A percentile compares a stretch with the other conserved stretches of the same genome.
Evolutionary conservation across 2,113 vertebrate species (phyloP).

Genomic region (Tenrec ecaudatus): DNA sequence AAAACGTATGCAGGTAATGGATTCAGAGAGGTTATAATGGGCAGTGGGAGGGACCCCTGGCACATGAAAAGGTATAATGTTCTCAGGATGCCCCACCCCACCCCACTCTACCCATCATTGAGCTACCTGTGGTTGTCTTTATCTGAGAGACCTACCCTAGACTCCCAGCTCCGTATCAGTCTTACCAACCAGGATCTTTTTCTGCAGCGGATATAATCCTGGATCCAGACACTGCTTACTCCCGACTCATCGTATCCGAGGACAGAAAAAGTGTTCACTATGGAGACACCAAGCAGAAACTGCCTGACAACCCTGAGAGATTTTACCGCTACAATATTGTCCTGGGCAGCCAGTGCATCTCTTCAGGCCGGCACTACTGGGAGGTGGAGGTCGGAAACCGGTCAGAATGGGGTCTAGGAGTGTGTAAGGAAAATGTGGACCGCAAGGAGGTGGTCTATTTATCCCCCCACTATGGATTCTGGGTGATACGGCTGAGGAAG

Average conservation of each 20-base stretch:
- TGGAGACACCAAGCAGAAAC: constrained; percentile 73
- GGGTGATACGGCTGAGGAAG: constrained; percentile 80
- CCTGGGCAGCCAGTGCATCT: constrained; percentile 77
- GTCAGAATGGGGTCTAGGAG: constrained; percentile 80
- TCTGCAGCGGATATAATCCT: constrained; percentile 69
- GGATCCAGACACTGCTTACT: constrained; percentile 80
- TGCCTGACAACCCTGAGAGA: constrained; percentile 78
- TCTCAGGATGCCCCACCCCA: neutral
- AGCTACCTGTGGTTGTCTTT: neutral
- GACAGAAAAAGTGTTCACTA: constrained; percentile 76
- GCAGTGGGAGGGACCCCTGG: neutral
- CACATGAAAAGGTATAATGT: neutral
- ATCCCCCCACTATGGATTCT: constrained; percentile 79
- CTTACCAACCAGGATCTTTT: constrained; percentile 17
- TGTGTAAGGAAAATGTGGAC: constrained; percentile 76
- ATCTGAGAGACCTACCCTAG: neutral
- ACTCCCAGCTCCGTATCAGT: neutral
- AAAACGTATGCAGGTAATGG: constrained; percentile 63
- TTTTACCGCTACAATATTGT: constrained; percentile 79
- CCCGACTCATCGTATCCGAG: constrained; percentile 73
- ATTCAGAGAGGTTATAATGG: neutral
- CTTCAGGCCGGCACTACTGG: constrained; percentile 79
- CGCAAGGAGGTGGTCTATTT: constrained; percentile 76
- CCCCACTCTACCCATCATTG: neutral
- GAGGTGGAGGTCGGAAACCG: constrained; percentile 79